These are phyloP conservation scores for Drosophila diplacantha DNA, from an alignment of 2,888 invertebrate species.

Conservation along the genomic window DNA sequence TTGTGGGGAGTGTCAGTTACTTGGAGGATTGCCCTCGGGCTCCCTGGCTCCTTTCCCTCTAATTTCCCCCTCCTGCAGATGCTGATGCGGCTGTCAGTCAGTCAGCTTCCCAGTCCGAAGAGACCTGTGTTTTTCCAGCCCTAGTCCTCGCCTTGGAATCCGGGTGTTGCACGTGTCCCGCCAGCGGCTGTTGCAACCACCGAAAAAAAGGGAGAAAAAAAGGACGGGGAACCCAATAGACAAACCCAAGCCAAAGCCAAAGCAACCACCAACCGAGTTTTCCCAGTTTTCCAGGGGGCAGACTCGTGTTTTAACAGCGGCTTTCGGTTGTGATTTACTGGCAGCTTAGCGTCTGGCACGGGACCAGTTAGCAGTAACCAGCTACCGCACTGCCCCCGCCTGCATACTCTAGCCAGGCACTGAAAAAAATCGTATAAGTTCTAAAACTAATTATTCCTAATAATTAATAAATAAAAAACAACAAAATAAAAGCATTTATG, in stretches of 20 bases:
- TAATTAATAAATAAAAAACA: no score
- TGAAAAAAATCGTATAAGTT: neutral
- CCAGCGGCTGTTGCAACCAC: slow-evolving; percentile 43
- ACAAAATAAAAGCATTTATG: neutral
- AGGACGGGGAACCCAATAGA: slow-evolving; percentile 18
- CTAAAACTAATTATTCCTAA: no score
- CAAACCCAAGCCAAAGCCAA: slow-evolving; percentile 2
- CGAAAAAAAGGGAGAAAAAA: neutral
- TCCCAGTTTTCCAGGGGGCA: slow-evolving; percentile 37
- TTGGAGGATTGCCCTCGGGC: slow-evolving; percentile 15
- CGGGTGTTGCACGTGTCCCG: slow-evolving; percentile 39
- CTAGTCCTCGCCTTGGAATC: slow-evolving; percentile 13
- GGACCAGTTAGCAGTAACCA: slow-evolving; percentile 39
- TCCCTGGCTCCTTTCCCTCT: slow-evolving; percentile 7
- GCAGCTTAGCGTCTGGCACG: slow-evolving; percentile 66
- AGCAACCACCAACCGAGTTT: slow-evolving; percentile 55
- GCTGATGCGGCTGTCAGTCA: slow-evolving; percentile 29
- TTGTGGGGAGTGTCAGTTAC: slow-evolving; percentile 45
- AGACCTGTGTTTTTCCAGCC: neutral
- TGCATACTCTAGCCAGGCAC: neutral
- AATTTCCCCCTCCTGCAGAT: slow-evolving; percentile 8
- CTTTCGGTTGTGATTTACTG: slow-evolving; percentile 74
- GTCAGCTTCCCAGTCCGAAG: slow-evolving; percentile 3
- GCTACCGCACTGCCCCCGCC: neutral
- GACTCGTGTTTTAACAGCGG: slow-evolving; percentile 71